Evolutionary conservation across 2,113 vertebrate genomes (phyloP).

Genomic region (Leptocoma aspasia): DNA sequence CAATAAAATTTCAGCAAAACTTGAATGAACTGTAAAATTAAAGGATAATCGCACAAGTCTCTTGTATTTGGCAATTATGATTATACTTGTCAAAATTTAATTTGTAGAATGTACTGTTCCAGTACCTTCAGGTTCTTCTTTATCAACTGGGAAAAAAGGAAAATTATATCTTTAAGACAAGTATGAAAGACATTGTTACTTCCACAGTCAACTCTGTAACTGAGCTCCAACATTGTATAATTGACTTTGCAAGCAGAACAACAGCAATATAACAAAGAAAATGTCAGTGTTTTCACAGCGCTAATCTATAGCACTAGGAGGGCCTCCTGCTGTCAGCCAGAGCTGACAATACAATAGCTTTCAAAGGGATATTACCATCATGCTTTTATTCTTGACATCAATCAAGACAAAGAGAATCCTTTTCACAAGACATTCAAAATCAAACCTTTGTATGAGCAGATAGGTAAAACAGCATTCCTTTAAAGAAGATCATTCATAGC

Average conservation of each 20-base stretch:
- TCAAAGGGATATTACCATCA: conserved; percentile 82
- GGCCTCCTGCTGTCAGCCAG: conserved; percentile 79
- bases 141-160: conserved; percentile 64
- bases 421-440: conserved; percentile 80
- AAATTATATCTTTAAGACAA: conserved; percentile 77
- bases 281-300: conserved; percentile 79
- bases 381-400: conserved; percentile 83
- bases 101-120: conserved; percentile 56
- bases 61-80: conserved; percentile 61
- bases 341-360: conserved; percentile 82
- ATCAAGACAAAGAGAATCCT: conserved; percentile 83
- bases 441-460: conserved; percentile 72
- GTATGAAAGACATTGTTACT: conserved; percentile 73
- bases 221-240: conserved; percentile 78
- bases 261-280: conserved; percentile 80
- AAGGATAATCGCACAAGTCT: conserved; percentile 62
- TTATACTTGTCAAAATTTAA: conserved; percentile 68
- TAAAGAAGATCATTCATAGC: conserved; percentile 66
- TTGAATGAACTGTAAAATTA: conserved; percentile 72
- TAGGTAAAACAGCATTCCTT: conserved; percentile 75
- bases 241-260: conserved; percentile 81
- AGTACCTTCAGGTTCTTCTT: conserved; percentile 53
- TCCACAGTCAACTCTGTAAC: conserved; percentile 78
- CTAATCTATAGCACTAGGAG: conserved; percentile 80
- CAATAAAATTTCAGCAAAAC: conserved; percentile 60